Evolutionary conservation across 1,140 invertebrate species (phyloP), one percentile per base, ranked within the genome.

Genomic region (Euborellia annulipes): DNA sequence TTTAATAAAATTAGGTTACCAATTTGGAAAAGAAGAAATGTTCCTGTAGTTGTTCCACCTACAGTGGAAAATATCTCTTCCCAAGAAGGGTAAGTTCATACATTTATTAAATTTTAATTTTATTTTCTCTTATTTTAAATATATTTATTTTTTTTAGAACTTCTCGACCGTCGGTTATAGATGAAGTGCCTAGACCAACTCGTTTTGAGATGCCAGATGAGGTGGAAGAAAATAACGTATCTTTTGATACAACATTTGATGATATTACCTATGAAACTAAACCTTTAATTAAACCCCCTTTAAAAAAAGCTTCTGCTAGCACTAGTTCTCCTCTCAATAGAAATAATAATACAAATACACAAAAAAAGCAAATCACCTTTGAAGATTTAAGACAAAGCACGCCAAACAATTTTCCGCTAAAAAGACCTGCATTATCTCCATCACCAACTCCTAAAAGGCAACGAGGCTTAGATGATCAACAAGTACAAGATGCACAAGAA

Each of bases 181-280:
- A 70, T 51, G 64, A 66, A 36, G 64, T 65, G 11, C 65, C 72
- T 0, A 71, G 76, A 37, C 79, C 79, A 23, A 81, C 78, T 2
- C 58, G 79, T 50, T 80, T 80, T 54, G 78, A 82, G 59, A 63
- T 78, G 49, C 77, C 78, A 1, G 78, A 79, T 56, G 75, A 76
- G n/a, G 69, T 78, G 34, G 70, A 74, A 0, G 41, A 51, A 16
- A 16, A 32, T 11, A 18, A 20, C 3, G 18, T 32, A 27, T n/a
- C 44, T 27, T 46, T 30, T 36, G 47, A 16, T 40, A 22, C 34
- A 14, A 73, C 75, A 8, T 82, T 81, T 57, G 71, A 75, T 43
- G 75, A 72, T 43, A 76, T 82, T 49, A 78, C 78, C 2, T 80
- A 80, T 52, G 73, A 75, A 43, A 78, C 74, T 45, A 73, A 74